Base-by-base conservation (phyloP, 2,888 invertebrate species). In the Drosophila paranaensis region DNA sequence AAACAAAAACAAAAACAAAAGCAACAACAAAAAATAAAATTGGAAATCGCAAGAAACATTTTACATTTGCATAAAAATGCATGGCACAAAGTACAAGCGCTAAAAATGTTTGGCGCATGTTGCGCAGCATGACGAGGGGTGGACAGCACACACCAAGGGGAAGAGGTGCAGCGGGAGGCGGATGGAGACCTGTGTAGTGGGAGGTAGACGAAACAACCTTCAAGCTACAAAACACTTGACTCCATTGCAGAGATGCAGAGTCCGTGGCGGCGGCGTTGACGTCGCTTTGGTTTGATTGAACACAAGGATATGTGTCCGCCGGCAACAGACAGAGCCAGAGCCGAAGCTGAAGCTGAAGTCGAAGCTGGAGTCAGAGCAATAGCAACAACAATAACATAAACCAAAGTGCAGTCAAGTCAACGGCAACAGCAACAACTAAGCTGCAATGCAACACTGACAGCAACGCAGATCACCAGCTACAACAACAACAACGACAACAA, bases 11-110 rank as follows among this genome's bases (percentile, higher is more conserved):
- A 56, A 61, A 55, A 51, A 56, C 43, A 43, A 13, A 13, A 39
- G 6, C 33, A 25, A 51, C 58, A 56, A 35, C 30, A 53, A 63
- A 0, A 53, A 45, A 70, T 62, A 65, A 63, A 72, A 71, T 77
- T 83, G 84, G 79, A 88, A 88, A 85, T 87, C 86, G 77, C 83
- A 79, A 88, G 83, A 88, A 89, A 89, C 89, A 87, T 87, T 87
- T 88, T 87, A 89, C 86, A 87, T 87, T 87, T 87, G 86, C 86
- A 87, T 87, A 87, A 87, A 87, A 87, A 89, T 86, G 72, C 89
- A 85, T 79, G 74, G 79, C 89, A 88, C 73, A 75, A 77, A 70
- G 77, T 82, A 88, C 89, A 86, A 85, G 84, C 79, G 87, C 84
- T 85, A 88, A 85, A 85, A 85, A 88, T 89, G 89, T 87, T 86